Percentiles rank a stretch among this genome's conserved stretches.
phyloP scores from a whole-genome alignment of 2,113 vertebrate genomes.

The Datnioides undecimradiatus region DNA sequence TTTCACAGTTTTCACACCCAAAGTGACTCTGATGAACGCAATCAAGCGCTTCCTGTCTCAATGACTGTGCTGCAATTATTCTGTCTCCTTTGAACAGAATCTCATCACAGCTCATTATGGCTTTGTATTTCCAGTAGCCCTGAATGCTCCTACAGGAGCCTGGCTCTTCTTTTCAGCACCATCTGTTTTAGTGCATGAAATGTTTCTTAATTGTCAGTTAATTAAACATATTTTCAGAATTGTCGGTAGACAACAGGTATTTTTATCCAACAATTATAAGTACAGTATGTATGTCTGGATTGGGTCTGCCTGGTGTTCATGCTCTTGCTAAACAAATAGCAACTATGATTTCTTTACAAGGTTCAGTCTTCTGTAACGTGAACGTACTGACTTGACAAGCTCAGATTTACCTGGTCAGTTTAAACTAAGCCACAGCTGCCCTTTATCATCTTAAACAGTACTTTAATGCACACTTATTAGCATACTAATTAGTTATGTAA shows the following conservation, averaged over 20 bases:
- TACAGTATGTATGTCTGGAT: neutral
- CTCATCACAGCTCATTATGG: conserved; percentile 33
- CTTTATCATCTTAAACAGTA: neutral
- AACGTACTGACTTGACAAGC: neutral
- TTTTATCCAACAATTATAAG: neutral
- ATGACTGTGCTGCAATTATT: neutral
- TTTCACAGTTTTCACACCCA: neutral
- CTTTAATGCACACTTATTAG: neutral
- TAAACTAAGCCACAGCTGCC: neutral
- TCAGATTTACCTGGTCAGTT: neutral
- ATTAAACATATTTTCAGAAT: neutral
- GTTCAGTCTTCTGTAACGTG: neutral
- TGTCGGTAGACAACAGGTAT: neutral
- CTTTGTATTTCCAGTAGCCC: neutral
- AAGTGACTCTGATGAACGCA: neutral
- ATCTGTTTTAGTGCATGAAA: neutral
- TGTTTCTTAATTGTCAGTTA: neutral
- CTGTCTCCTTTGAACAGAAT: conserved; percentile 9
- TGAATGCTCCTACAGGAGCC: neutral
- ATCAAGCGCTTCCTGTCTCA: neutral
- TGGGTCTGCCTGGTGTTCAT: neutral
- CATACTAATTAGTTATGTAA: neutral
- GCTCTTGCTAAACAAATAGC: neutral
- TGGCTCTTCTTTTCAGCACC: neutral
- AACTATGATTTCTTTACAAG: neutral